Conservation (phyloP, 1,140 invertebrate species). For the Ips typographus region DNA sequence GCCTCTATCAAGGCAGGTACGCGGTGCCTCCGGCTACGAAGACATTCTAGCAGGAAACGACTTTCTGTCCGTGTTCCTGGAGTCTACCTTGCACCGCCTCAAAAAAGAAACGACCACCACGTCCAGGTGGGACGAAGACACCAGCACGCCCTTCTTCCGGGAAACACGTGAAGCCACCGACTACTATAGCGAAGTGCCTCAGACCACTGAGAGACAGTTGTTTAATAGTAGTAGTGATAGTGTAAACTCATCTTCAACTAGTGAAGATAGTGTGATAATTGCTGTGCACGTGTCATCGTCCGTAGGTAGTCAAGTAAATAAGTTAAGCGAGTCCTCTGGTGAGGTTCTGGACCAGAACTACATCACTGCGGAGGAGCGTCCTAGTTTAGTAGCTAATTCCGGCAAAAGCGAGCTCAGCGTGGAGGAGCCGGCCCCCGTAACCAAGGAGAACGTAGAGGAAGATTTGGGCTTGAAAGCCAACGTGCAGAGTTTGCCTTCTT, state of each 20-base stretch:
- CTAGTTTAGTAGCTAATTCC: constrained; percentile 56
- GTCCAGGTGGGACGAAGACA: constrained; percentile 27
- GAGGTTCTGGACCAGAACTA: constrained; percentile 36
- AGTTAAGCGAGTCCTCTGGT: constrained; percentile 17
- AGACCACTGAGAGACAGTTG: constrained; percentile 46
- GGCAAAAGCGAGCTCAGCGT: constrained; percentile 60
- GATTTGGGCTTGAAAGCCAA: constrained; percentile 37
- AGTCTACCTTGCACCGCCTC: constrained; percentile 47
- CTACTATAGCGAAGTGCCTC: constrained; percentile 51
- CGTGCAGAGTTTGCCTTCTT: constrained; percentile 21
- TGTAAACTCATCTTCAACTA: constrained; percentile 32
- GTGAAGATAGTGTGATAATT: constrained; percentile 42
- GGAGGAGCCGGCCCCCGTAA: constrained; percentile 57
- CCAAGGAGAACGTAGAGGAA: constrained; percentile 44
- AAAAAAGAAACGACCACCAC: constrained; percentile 50
- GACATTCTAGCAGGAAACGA: constrained; percentile 60
- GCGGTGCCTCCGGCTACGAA: constrained; percentile 52
- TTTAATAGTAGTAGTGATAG: constrained; percentile 33
- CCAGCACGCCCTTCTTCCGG: constrained; percentile 51
- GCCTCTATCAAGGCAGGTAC: constrained; percentile 44
- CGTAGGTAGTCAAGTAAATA: constrained; percentile 44
- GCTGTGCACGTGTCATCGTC: constrained; percentile 51
- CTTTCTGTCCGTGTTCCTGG: constrained; percentile 60
- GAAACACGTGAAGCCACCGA: constrained; percentile 42
- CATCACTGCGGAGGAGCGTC: constrained; percentile 55